These are phyloP conservation scores for Saturnia japonica DNA, from an alignment of 2,888 invertebrate species.

Conservation along the genomic window DNA sequence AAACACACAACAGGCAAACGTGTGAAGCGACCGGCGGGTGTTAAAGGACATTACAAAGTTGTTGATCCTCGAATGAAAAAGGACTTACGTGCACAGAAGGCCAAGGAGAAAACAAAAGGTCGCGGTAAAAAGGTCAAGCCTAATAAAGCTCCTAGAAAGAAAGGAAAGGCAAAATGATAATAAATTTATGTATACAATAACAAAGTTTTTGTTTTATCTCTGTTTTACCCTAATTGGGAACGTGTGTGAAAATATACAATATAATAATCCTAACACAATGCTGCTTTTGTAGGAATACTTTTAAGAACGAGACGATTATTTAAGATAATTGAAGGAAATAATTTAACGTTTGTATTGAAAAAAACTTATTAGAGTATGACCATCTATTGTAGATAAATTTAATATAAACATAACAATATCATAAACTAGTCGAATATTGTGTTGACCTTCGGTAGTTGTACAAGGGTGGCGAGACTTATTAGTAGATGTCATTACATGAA, in stretches of 20 bases:
- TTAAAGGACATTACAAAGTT: slow-evolving; percentile 96
- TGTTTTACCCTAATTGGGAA: background rate
- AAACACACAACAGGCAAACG: slow-evolving; percentile 90
- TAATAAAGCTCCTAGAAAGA: slow-evolving; percentile 50
- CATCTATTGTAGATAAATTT: too few species aligned
- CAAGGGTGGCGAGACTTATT: slow-evolving; percentile 41
- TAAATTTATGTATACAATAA: slow-evolving; percentile 9
- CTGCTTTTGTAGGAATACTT: background rate
- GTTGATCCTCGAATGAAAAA: slow-evolving; percentile 98
- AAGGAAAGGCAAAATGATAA: slow-evolving; percentile 60
- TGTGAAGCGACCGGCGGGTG: slow-evolving; percentile 90
- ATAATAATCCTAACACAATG: background rate
- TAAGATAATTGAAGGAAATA: background rate
- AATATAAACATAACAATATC: background rate
- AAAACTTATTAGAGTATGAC: too few species aligned
- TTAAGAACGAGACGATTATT: too few species aligned
- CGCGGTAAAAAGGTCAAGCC: slow-evolving; percentile 64
- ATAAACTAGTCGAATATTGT: background rate
- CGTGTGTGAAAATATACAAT: background rate
- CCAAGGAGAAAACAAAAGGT: slow-evolving; percentile 82
- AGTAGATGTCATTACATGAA: slow-evolving; percentile 54
- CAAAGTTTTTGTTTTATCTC: background rate
- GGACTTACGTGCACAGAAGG: slow-evolving; percentile 88
- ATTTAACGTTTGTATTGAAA: background rate
- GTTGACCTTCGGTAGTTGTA: slow-evolving; percentile 36